Conservation (phyloP, 2,113 vertebrate genomes). For the Etheostoma spectabile region DNA sequence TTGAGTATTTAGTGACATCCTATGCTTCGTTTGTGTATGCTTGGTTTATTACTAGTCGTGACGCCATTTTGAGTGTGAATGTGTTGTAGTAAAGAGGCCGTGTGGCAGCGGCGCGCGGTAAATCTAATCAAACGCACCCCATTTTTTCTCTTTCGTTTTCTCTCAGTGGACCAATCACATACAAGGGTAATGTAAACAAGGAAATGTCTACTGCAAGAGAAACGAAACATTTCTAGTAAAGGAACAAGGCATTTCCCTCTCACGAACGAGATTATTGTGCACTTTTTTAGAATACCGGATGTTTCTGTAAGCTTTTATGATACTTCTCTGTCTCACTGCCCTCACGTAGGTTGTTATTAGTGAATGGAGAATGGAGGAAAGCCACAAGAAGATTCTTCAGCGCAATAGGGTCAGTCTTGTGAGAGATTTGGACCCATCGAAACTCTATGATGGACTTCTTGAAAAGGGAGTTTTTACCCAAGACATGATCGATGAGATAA, state of each 20-base stretch:
- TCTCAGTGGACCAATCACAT: constrained; percentile 65
- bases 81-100: fast-evolving
- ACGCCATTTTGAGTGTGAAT: not conserved
- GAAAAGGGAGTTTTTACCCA: constrained; percentile 86
- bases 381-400: constrained; percentile 82
- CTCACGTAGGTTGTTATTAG: not conserved
- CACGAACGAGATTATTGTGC: not conserved
- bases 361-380: constrained; percentile 84
- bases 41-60: constrained; percentile 9
- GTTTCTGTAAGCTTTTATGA: not conserved
- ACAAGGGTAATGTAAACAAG: constrained; percentile 75
- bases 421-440: constrained; percentile 77
- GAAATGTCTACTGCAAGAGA: constrained; percentile 55
- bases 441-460: constrained; percentile 86
- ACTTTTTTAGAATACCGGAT: not conserved
- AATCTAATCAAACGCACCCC: constrained; percentile 16
- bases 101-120: fast-evolving
- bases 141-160: not conserved
- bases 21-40: not conserved
- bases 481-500: constrained; percentile 92
- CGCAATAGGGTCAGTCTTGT: constrained; percentile 84
- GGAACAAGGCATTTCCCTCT: not conserved
- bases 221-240: not conserved
- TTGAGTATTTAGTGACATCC: constrained; percentile 26
- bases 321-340: not conserved